Base-by-base conservation (phyloP, 2,113 vertebrate species). In the Nothobranchius furzeri region DNA sequence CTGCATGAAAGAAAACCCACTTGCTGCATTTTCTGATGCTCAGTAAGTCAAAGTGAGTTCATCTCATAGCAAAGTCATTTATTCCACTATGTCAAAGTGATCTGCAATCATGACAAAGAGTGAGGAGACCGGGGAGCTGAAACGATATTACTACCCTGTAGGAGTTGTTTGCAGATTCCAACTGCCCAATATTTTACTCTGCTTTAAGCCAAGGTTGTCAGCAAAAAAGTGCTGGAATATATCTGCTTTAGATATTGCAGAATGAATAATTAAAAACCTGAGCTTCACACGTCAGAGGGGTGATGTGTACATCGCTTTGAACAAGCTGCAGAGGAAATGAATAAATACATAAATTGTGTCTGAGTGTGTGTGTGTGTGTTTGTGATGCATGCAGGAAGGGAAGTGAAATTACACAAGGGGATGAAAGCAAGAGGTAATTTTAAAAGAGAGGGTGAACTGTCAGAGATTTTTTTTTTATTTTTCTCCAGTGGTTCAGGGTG, bases 191-290 rank as follows among this genome's bases (percentile, higher is more conserved):
- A 5, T 72, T 80, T 75, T 53, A 64, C 70, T 73, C 69, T 47
- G 47, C 73, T 78, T 73, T 75, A 53, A 79, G 70, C 64, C 40
- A 45, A 71, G 76, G 68, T 74, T 82, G 82, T 85, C 77, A 78
- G 78, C 79, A 84, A 76, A 81, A 88, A 84, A 83, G 57, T 60
- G 64, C 58, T 50, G 66, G 61, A 75, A 73, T 84, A 72, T 74
- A 84, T 86, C 79, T 81, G 74, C 81, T 88, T 89, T 60, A 72
- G 81, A 86, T 85, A 76, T 83, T 78, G 64, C 71, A 13, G n/a
- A 79, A 88, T 88, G 73, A 90, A 90, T 89, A 87, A 89, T 90
- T 89, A 85, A 90, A 83, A 87, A 76, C 61, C 75, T 14, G 46
- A 72, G 84, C 85, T 86, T 88, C 67, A 81, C 78, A 82, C 60